These are phyloP conservation scores for Zoanthus sociatus DNA, from an alignment of 92 coral and sea anemone species.

Conservation along the genomic window DNA sequence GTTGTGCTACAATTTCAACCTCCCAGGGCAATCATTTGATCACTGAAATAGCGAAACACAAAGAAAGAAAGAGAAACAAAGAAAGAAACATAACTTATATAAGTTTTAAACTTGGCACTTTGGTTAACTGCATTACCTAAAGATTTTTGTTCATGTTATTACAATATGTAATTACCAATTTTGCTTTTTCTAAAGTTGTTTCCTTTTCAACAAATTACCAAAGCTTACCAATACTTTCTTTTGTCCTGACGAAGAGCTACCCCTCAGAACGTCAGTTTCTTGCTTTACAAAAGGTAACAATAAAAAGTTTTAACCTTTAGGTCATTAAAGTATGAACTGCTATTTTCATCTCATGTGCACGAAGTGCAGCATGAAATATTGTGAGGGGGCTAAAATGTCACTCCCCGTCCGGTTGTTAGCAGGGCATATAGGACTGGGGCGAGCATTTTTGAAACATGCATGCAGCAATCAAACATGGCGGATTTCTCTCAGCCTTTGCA, in stretches of 20 bases:
- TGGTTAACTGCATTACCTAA: too few relatives aligned
- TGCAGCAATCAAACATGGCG: too few relatives aligned
- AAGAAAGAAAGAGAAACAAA: neutral
- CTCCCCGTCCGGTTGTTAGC: too few relatives aligned
- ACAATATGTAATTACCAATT: neutral
- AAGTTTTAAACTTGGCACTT: neutral
- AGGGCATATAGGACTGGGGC: too few relatives aligned
- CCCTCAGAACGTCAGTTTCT: neutral
- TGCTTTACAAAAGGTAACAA: neutral
- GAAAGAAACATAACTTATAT: neutral
- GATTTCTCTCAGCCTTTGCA: too few relatives aligned
- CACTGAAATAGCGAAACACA: too few relatives aligned
- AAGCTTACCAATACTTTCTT: neutral
- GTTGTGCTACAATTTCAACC: too few relatives aligned
- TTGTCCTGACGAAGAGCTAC: neutral
- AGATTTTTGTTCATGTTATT: neutral
- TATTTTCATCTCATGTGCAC: too few relatives aligned
- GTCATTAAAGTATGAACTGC: too few relatives aligned
- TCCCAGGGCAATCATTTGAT: too few relatives aligned
- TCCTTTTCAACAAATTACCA: neutral
- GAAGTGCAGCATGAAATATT: too few relatives aligned
- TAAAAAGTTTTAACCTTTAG: neutral
- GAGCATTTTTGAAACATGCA: too few relatives aligned
- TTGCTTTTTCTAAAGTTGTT: neutral
- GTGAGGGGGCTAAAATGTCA: neutral